A percentile compares a stretch with the other conserved stretches of the same genome.
phyloP scores from a whole-genome alignment of 2,113 vertebrate genomes.

The Dipodomys stephensi region DNA sequence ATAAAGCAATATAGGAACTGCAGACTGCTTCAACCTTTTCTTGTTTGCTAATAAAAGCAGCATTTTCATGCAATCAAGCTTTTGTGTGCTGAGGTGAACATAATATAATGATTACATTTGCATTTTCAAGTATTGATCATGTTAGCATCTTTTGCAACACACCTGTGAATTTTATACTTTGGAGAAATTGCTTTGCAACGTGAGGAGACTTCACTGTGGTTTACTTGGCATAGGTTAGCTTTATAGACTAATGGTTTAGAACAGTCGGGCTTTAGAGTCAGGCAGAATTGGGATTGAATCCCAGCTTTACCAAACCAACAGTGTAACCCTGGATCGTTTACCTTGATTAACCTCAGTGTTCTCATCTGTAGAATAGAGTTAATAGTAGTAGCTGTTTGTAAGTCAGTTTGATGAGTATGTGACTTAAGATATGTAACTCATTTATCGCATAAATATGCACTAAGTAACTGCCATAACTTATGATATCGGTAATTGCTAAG shows the following conservation, averaged over 20 bases:
- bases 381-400: neutral
- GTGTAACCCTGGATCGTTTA: neutral
- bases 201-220: slow-evolving; percentile 65
- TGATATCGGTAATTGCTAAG: neutral
- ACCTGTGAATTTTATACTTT: slow-evolving; percentile 80
- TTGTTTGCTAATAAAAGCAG: slow-evolving; percentile 80
- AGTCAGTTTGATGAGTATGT: neutral
- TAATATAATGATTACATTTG: slow-evolving; percentile 83
- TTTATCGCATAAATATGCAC: neutral
- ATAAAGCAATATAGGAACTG: slow-evolving; percentile 72
- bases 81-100: slow-evolving; percentile 80
- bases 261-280: neutral
- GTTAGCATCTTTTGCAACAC: slow-evolving; percentile 71
- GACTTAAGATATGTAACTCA: neutral
- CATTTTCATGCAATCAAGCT: slow-evolving; percentile 82
- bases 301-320: neutral
- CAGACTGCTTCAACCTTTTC: slow-evolving; percentile 63
- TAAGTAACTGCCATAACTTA: neutral
- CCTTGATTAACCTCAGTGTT: slow-evolving; percentile 45
- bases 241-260: neutral
- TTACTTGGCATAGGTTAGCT: neutral
- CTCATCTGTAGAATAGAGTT: neutral
- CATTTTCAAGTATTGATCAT: slow-evolving; percentile 83
- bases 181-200: slow-evolving; percentile 70
- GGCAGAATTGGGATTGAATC: neutral